These are phyloP conservation scores for Megathymus violae DNA, from an alignment of 1,140 invertebrate genomes.

Conservation along the genomic window DNA sequence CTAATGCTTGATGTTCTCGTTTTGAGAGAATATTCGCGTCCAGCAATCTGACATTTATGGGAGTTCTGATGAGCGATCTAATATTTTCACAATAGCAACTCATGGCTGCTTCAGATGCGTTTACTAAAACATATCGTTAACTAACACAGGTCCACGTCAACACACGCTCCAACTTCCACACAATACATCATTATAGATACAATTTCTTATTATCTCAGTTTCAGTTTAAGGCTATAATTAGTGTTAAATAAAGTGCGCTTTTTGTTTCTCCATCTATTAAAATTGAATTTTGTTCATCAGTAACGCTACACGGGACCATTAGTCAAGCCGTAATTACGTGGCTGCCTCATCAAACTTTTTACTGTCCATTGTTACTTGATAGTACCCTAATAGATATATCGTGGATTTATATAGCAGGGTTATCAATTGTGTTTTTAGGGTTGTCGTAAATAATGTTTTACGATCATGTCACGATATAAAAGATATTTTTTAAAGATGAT, in stretches of 20 bases:
- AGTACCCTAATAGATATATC: constrained; percentile 42
- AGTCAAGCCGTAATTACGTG: constrained; percentile 41
- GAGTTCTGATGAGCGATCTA: too few relatives aligned
- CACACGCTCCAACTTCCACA: too few relatives aligned
- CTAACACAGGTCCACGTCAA: too few relatives aligned
- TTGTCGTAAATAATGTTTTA: background rate
- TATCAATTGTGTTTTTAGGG: background rate
- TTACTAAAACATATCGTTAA: too few relatives aligned
- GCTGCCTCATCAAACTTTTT: constrained; percentile 53
- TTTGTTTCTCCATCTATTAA: background rate
- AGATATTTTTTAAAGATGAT: background rate
- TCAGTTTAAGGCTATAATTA: background rate
- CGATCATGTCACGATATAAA: constrained; percentile 1
- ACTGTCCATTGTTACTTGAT: constrained; percentile 52
- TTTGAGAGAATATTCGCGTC: too few relatives aligned
- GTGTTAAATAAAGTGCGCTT: background rate
- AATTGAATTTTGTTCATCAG: background rate
- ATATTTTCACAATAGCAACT: too few relatives aligned
- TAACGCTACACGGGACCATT: constrained; percentile 7
- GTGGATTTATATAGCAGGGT: constrained; percentile 6
- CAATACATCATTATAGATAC: too few relatives aligned
- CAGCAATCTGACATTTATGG: too few relatives aligned
- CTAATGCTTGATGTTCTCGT: too few relatives aligned
- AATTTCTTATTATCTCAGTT: background rate
- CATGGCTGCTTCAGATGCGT: too few relatives aligned